phyloP scores from a whole-genome alignment of 2,797 vertebrate species.

The Pelobates cultripes region DNA sequence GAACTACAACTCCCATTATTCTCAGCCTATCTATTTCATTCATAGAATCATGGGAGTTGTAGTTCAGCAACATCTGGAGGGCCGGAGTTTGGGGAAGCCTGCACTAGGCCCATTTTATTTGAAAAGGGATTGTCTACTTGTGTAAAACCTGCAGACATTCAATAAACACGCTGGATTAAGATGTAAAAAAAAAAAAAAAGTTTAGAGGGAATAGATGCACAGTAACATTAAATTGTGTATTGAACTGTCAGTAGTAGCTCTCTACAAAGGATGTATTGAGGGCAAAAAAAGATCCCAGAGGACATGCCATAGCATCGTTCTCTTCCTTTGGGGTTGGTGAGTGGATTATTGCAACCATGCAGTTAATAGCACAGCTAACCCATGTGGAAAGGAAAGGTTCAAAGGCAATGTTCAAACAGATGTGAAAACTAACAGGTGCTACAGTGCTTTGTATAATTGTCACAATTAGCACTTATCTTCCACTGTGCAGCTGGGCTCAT shows the following conservation, averaged over 20 bases:
- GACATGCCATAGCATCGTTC: too few species aligned
- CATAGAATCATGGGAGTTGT: too few species aligned
- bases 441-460: slow-evolving; percentile 37
- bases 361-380: not conserved
- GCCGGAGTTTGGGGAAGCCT: too few species aligned
- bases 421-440: slow-evolving; percentile 40
- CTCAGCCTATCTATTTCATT: too few species aligned
- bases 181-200: not conserved
- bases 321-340: too few species aligned
- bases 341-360: not conserved
- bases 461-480: slow-evolving; percentile 47
- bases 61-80: too few species aligned
- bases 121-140: too few species aligned
- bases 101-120: too few species aligned
- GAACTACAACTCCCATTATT: too few species aligned
- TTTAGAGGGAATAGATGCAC: not conserved
- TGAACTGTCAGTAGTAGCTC: not conserved
- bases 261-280: not conserved
- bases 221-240: not conserved
- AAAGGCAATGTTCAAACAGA: slow-evolving; percentile 24
- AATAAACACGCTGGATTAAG: not conserved
- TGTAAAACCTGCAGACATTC: too few species aligned
- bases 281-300: too few species aligned
- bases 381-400: not conserved
- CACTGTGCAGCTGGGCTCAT: slow-evolving; percentile 40